Base-by-base conservation (phyloP, 1,140 invertebrate genomes). In the Drosophila nasuta region DNA sequence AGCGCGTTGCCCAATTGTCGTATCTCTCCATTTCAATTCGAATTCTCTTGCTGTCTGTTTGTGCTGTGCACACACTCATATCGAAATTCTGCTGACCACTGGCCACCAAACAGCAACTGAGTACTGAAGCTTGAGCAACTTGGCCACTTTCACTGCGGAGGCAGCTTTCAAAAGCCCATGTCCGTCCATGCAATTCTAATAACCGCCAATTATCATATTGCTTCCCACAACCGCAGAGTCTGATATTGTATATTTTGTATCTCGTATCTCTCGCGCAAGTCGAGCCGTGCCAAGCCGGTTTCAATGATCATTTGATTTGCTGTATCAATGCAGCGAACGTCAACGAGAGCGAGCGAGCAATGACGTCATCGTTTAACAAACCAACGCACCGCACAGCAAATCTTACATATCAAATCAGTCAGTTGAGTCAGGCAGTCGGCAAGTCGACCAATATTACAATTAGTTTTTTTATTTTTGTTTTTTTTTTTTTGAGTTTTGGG, bases 161-260 rank as follows among this genome's bases (percentile, higher is more conserved):
- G 17, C 63, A 43, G 58, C 74, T 79, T 79, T 72, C 77, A 60
- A 59, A 60, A 77, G 51, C 54, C 15, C 35, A 65, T 49, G 69
- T 73, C 58, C 43, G 38, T 70, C 65, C 77, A 77, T 77, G 81
- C 81, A 85, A 85, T 85, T 85, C 81, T 85, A 85, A 83, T 77
- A 83, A 79, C 54, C 64, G 58, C 56, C 69, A 83, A 83, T 85
- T 85, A 85, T 70, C 67, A 63, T 64, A 62, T 74, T 83, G 69
- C 81, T 77, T 51, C 66, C 62, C 82, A 85, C 81, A 79, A 68
- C 13, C 63, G 43, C 38, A 67, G 56, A 62, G 15, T 43, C 11
- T n/a, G 41, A n/a, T 41, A 41, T 11, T 7, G 4, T 28, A 52
- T 28, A 52, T 25, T 4, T 25, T 4, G 20, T 25, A 25, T 25